Percentiles rank a stretch among this genome's conserved stretches.
Evolutionary conservation across 1,140 invertebrate genomes (phyloP).

Genomic region (Lasaia peninsularis): DNA sequence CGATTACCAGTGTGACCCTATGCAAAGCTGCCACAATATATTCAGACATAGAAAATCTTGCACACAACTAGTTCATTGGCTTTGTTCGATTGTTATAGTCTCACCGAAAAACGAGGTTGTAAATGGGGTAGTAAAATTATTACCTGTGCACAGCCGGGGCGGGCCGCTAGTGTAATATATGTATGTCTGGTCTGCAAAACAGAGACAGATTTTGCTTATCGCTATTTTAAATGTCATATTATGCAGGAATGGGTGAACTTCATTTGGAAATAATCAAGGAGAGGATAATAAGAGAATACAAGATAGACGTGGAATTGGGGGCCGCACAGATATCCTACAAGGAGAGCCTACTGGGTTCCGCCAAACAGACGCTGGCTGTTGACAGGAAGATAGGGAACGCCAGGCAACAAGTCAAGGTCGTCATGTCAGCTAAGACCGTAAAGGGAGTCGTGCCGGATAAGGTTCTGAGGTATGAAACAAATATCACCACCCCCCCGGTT

Average conservation of each 20-base stretch:
- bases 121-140: too few species aligned
- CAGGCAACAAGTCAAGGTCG: constrained; percentile 78
- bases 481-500: constrained; percentile 2
- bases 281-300: constrained; percentile 91
- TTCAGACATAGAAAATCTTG: too few species aligned
- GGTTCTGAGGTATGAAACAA: constrained; percentile 46
- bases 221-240: too few species aligned
- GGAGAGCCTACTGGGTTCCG: constrained; percentile 81
- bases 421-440: constrained; percentile 77
- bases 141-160: too few species aligned
- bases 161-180: too few species aligned
- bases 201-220: too few species aligned
- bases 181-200: too few species aligned
- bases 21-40: too few species aligned
- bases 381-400: constrained; percentile 82
- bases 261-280: constrained; percentile 97
- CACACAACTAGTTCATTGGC: too few species aligned
- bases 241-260: constrained; percentile 94
- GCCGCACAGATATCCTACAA: constrained; percentile 96
- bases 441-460: constrained; percentile 47
- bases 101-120: too few species aligned
- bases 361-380: constrained; percentile 76
- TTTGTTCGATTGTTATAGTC: too few species aligned
- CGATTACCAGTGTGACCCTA: too few species aligned
- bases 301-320: constrained; percentile 95